Evolutionary conservation across 2,888 invertebrate genomes (phyloP).

Genomic region (Anodontia alba): DNA sequence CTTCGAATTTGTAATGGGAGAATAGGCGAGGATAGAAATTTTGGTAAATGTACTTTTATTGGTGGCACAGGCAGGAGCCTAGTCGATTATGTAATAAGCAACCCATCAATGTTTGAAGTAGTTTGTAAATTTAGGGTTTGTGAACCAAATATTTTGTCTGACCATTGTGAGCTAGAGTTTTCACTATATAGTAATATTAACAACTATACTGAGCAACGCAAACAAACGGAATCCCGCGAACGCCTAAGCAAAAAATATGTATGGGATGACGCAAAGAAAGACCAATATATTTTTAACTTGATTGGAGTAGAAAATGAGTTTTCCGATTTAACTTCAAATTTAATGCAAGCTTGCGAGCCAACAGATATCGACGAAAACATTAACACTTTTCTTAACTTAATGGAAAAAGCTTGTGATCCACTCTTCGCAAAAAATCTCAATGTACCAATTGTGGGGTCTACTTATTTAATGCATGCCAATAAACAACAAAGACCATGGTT

Average conservation of each 20-base stretch:
- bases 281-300: constrained; percentile 4
- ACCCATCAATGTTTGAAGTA: background rate
- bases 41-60: background rate
- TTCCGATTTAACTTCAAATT: background rate
- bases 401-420: no score
- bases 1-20: constrained; percentile 5
- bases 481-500: no score
- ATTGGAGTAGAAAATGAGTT: background rate
- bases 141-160: background rate
- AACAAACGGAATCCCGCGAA: background rate
- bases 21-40: background rate
- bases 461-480: no score
- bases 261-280: constrained; percentile 7
- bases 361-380: background rate
- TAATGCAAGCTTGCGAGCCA: background rate
- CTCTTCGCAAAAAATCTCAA: no score
- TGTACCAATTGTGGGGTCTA: no score
- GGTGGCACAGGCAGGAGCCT: background rate
- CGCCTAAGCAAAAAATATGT: background rate
- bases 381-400: no score
- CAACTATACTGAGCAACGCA: background rate
- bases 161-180: background rate
- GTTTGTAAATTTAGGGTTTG: background rate
- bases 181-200: background rate
- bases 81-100: constrained; percentile 7